These are phyloP conservation scores for Onychorhynchus coronatus DNA, from an alignment of 2,113 vertebrate species.

Conservation along the genomic window DNA sequence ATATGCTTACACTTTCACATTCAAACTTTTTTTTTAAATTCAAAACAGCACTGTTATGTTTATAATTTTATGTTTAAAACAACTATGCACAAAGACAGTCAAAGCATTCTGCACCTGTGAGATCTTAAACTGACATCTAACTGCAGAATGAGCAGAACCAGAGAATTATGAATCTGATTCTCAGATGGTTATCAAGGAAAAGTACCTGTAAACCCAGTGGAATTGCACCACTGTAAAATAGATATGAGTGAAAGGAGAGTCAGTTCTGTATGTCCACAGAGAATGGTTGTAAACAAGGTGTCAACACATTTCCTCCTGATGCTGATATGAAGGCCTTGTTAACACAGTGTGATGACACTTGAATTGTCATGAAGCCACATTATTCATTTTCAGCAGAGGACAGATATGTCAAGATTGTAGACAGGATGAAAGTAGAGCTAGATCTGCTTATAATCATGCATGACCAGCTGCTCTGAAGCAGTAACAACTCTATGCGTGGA, in stretches of 20 bases:
- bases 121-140: background rate
- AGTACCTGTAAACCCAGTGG: background rate
- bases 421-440: slow-evolving; percentile 21
- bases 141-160: background rate
- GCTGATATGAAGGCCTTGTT: background rate
- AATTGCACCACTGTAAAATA: background rate
- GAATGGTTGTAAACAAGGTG: slow-evolving; percentile 31
- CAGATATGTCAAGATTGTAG: slow-evolving; percentile 9
- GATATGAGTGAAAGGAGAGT: background rate
- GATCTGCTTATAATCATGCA: slow-evolving; percentile 35
- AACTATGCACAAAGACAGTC: background rate
- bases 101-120: background rate
- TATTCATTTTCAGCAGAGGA: slow-evolving; percentile 10
- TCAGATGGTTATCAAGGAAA: background rate
- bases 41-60: background rate
- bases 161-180: background rate
- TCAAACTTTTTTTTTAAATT: background rate
- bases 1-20: background rate
- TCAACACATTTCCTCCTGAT: slow-evolving; percentile 4
- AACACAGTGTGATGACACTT: slow-evolving; percentile 1
- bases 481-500: background rate
- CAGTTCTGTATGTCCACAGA: background rate
- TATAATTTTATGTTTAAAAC: background rate
- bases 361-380: background rate
- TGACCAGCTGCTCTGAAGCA: slow-evolving; percentile 10